Conservation (phyloP, 2,888 invertebrate genomes). For the Lasius fuliginosus region DNA sequence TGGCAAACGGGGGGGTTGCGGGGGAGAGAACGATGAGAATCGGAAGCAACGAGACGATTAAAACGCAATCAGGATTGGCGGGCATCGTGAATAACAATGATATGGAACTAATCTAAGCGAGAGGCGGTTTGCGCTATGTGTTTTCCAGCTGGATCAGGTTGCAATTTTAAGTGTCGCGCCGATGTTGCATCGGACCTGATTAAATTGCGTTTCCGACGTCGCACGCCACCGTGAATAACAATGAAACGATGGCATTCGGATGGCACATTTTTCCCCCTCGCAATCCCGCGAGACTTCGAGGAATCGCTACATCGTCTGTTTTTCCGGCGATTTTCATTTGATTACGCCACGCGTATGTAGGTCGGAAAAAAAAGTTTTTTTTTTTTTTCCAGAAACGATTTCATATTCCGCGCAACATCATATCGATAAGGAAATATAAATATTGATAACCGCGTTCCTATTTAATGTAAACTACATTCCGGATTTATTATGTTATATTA, state of each 20-base stretch:
- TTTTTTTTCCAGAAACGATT: not conserved
- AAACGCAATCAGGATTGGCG: constrained; percentile 78
- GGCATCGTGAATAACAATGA: constrained; percentile 82
- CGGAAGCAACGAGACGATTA: constrained; percentile 74
- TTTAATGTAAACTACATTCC: not conserved
- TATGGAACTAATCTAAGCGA: constrained; percentile 77
- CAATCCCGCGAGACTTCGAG: constrained; percentile 12
- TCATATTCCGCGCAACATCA: constrained; percentile 12
- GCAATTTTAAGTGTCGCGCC: constrained; percentile 80
- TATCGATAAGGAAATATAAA: not conserved
- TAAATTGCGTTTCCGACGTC: constrained; percentile 78
- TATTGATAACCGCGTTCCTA: not conserved
- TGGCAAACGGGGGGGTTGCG: not conserved
- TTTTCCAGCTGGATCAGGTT: constrained; percentile 72
- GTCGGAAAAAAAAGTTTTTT: not conserved
- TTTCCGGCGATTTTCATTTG: constrained; percentile 32
- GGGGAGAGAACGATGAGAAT: constrained; percentile 42
- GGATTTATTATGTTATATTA: constrained; percentile 13
- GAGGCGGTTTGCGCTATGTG: constrained; percentile 22
- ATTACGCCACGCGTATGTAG: not conserved
- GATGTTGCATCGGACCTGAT: constrained; percentile 76
- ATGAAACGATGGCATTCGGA: constrained; percentile 70
- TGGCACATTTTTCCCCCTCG: constrained; percentile 26
- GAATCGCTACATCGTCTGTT: constrained; percentile 1
- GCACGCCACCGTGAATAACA: constrained; percentile 78